These are phyloP conservation scores for Gyps fulvus DNA, from an alignment of 2,113 vertebrate species.

Conservation along the genomic window DNA sequence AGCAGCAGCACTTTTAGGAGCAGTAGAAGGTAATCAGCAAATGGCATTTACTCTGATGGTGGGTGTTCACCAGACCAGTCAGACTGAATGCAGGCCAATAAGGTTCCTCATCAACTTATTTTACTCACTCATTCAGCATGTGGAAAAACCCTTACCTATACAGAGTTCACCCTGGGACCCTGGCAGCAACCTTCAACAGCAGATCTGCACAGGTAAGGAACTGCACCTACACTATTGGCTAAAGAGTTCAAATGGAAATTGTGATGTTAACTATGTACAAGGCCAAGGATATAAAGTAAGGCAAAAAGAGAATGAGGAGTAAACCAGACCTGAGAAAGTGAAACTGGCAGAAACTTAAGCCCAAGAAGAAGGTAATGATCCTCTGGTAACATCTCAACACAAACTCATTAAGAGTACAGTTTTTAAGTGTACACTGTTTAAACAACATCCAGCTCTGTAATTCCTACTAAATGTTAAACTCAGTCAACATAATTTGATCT, in stretches of 20 bases:
- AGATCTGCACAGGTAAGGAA: neutral
- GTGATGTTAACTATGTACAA: neutral
- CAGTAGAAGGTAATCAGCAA: neutral
- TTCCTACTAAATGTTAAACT: neutral
- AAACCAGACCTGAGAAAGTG: neutral
- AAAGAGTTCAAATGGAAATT: neutral
- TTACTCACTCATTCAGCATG: neutral
- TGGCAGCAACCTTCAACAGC: neutral
- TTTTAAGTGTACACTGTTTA: neutral
- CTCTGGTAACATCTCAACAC: neutral
- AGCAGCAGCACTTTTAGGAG: neutral
- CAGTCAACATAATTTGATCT: neutral
- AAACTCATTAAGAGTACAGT: neutral
- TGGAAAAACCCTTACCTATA: neutral
- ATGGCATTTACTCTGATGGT: neutral
- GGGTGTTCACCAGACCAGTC: neutral
- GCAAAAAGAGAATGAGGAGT: neutral
- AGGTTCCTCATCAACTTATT: neutral
- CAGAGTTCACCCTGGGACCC: neutral
- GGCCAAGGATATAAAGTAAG: neutral
- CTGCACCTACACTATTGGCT: neutral
- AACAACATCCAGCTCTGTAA: neutral
- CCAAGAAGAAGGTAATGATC: neutral
- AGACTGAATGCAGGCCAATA: neutral
- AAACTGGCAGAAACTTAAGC: neutral